A percentile compares a stretch with the other conserved stretches of the same genome.
Conservation (phyloP, 2,888 invertebrate species). For the Maniola hyperantus region DNA sequence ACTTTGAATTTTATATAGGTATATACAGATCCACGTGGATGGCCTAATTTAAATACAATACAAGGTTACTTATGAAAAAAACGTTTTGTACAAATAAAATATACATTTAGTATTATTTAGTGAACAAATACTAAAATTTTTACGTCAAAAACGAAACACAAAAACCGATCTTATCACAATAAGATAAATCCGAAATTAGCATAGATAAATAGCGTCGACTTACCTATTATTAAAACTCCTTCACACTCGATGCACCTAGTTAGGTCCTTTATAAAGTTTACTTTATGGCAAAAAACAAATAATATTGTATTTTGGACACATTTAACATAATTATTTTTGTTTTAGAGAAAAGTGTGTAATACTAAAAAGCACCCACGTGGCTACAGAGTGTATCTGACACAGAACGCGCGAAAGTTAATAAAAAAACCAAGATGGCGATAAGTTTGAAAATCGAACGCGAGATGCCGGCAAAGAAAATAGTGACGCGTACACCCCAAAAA, state of each 20-base stretch:
- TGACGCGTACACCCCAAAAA: slow-evolving; percentile 41
- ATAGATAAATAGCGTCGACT: background rate
- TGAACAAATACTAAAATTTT: background rate
- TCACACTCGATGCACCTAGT: background rate
- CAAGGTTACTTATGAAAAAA: background rate
- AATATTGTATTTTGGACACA: slow-evolving; percentile 56
- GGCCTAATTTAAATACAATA: background rate
- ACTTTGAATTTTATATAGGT: no score
- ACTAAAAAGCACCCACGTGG: slow-evolving; percentile 44
- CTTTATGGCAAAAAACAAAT: slow-evolving; percentile 65
- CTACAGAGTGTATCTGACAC: slow-evolving; percentile 41
- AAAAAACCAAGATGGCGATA: slow-evolving; percentile 24
- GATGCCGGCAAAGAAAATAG: slow-evolving; percentile 46
- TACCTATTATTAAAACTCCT: slow-evolving; percentile 8
- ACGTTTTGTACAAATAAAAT: background rate
- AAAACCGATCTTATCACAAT: background rate
- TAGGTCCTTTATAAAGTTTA: slow-evolving; percentile 42
- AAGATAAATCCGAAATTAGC: background rate
- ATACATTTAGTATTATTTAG: background rate
- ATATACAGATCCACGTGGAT: no score
- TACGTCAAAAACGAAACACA: background rate
- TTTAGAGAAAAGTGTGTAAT: slow-evolving; percentile 38
- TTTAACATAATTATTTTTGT: slow-evolving; percentile 58
- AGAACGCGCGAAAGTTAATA: slow-evolving; percentile 29
- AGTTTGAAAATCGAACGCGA: slow-evolving; percentile 26